Evolutionary conservation across 2,797 vertebrate genomes (phyloP), one percentile per base, ranked within the genome.

Genomic region (Brachyalestes nurse): DNA sequence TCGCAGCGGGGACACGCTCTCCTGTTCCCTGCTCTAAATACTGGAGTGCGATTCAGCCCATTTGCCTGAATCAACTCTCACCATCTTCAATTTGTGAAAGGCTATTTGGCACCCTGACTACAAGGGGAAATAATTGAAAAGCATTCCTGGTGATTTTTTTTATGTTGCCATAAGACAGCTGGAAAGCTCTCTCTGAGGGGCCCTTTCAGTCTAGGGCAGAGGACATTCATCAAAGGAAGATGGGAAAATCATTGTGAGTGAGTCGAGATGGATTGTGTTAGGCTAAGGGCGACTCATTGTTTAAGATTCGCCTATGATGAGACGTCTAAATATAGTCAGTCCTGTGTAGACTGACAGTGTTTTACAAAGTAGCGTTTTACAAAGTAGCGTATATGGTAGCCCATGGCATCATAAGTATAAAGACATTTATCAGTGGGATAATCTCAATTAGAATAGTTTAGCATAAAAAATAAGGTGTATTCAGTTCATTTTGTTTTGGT

Each of bases 1-100:
- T 88, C 77, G 86, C 82, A 79, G 42, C 81, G 74, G 64, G 72
- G 66, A 85, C 69, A 87, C 77, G 86, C 78, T 75, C 45, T 75
- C 70, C 51, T 58, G 14, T 80, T 77, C 64, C 14, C 21, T 80
- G 60, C 61, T 78, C 71, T 76, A 84, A 89, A 89, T 81, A 86
- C 79, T 71, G 75, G 58, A 85, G 82, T 79, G 83, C 72, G 82
- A 90, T 87, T 86, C 85, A 83, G 80, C 86, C 84, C 86, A 89
- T 92, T 92, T 90, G 85, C 88, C 80, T 86, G 84, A 90, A 92
- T 91, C 89, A 89, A 87, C 86, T 85, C 69, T 75, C 77, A 85
- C 82, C 84, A 82, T 87, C 79, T 91, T 89, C 85, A 87, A 87
- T 91, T 90, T 90, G 81, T 89, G 85, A 89, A 88, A 87, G 83